Percentiles rank a stretch among this genome's conserved stretches.
phyloP scores from a whole-genome alignment of 2,797 vertebrate species.

The Coluber constrictor region DNA sequence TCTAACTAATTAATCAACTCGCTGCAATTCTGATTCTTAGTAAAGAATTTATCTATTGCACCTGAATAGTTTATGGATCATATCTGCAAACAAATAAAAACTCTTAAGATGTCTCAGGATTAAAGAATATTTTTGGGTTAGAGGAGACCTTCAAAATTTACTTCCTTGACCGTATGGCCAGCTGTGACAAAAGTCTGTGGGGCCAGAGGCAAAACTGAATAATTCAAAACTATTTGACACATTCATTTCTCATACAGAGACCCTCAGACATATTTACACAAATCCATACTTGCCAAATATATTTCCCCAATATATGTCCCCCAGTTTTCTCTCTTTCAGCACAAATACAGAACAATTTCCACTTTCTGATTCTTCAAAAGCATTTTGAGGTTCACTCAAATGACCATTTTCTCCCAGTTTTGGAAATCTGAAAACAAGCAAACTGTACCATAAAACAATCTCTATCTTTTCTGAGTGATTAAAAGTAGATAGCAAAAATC shows the following conservation, averaged over 20 bases:
- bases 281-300: not conserved
- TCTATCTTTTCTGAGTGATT: not conserved
- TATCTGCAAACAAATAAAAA: slow-evolving; percentile 34
- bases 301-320: not conserved
- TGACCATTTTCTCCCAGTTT: not conserved
- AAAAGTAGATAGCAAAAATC: not conserved
- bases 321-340: not conserved
- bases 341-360: not conserved
- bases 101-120: not conserved
- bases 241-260: not conserved
- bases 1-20: not conserved
- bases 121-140: not conserved
- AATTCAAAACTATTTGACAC: not conserved
- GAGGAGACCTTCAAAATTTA: not conserved
- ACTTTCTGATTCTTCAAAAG: not conserved
- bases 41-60: not conserved
- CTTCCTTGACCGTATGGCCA: not conserved
- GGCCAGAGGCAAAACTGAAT: not conserved
- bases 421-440: not conserved
- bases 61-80: slow-evolving; percentile 25
- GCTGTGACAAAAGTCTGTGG: slow-evolving; percentile 25
- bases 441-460: not conserved
- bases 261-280: not conserved
- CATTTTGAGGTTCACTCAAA: not conserved
- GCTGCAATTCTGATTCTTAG: slow-evolving; percentile 11